A percentile compares a stretch with the other conserved stretches of the same genome.
Evolutionary conservation across 2,888 invertebrate genomes (phyloP).

Genomic region (Napeogenes inachia): DNA sequence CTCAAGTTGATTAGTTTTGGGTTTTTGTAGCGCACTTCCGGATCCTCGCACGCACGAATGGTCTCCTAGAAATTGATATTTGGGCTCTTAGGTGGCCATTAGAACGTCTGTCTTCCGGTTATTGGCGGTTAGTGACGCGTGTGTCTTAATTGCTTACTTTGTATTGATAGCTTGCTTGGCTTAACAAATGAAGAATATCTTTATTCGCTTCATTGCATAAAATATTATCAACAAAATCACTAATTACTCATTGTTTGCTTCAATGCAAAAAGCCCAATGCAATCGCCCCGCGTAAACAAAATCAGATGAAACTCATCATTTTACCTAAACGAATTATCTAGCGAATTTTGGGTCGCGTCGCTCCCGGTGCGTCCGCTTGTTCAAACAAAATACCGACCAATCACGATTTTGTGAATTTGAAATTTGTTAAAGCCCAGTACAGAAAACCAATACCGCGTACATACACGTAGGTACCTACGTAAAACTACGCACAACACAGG

Average conservation of each 20-base stretch:
- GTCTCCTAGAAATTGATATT: constrained; percentile 73
- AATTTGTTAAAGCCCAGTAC: constrained; percentile 74
- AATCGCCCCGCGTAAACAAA: constrained; percentile 53
- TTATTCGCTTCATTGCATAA: constrained; percentile 51
- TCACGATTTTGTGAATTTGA: constrained; percentile 77
- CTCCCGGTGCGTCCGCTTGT: constrained; percentile 57
- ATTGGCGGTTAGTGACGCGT: constrained; percentile 60
- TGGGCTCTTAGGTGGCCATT: constrained; percentile 70
- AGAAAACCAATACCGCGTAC: constrained; percentile 73
- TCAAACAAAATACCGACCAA: constrained; percentile 74
- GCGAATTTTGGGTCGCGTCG: constrained; percentile 55
- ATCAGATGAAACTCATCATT: constrained; percentile 67
- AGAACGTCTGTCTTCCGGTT: constrained; percentile 72
- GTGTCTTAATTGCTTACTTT: constrained; percentile 74
- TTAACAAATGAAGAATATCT: constrained; percentile 31
- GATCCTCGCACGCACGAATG: constrained; percentile 61
- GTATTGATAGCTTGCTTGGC: constrained; percentile 35
- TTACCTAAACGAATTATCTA: constrained; percentile 69
- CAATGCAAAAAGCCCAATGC: constrained; percentile 39
- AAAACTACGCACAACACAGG: constrained; percentile 72
- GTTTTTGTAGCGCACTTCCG: constrained; percentile 73
- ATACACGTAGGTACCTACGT: constrained; percentile 42
- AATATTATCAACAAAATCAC: constrained; percentile 37
- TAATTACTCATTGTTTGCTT: constrained; percentile 46
- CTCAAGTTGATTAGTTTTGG: constrained; percentile 65